phyloP scores from a whole-genome alignment of 2,797 vertebrate genomes.

The Fistularia tabacaria region DNA sequence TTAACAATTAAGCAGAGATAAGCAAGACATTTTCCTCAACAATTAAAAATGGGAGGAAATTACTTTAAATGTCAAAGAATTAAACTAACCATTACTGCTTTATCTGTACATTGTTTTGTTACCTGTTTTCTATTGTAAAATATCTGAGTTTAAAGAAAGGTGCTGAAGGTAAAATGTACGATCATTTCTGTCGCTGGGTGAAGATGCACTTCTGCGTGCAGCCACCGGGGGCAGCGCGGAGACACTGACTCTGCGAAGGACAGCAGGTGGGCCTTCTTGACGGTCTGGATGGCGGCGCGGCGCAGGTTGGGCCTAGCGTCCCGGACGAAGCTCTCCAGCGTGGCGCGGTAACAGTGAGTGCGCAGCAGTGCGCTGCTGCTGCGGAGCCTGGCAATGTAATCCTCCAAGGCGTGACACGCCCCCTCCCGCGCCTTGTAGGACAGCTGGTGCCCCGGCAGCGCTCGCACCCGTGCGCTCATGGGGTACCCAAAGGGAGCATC shows the following conservation, averaged over 20 bases:
- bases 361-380: constrained; percentile 63
- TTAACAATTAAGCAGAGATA: too few species aligned
- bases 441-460: constrained; percentile 76
- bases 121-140: too few species aligned
- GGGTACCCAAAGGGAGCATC: constrained; percentile 78
- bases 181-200: too few species aligned
- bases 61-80: too few species aligned
- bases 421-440: constrained; percentile 89
- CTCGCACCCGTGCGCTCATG: constrained; percentile 80
- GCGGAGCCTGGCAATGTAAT: constrained; percentile 73
- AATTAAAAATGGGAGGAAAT: too few species aligned
- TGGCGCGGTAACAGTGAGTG: constrained; percentile 85
- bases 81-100: too few species aligned
- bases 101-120: too few species aligned
- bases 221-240: too few species aligned
- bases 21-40: too few species aligned
- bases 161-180: too few species aligned
- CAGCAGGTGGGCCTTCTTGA: constrained; percentile 80
- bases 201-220: too few species aligned
- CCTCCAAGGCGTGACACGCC: constrained; percentile 89
- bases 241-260: constrained; percentile 80
- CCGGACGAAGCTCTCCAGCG: constrained; percentile 83
- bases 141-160: too few species aligned
- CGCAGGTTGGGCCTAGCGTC: constrained; percentile 64
- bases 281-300: constrained; percentile 82